Evolutionary conservation across 2,797 vertebrate genomes (phyloP).

Genomic region (Phrynocephalus vlangalii): DNA sequence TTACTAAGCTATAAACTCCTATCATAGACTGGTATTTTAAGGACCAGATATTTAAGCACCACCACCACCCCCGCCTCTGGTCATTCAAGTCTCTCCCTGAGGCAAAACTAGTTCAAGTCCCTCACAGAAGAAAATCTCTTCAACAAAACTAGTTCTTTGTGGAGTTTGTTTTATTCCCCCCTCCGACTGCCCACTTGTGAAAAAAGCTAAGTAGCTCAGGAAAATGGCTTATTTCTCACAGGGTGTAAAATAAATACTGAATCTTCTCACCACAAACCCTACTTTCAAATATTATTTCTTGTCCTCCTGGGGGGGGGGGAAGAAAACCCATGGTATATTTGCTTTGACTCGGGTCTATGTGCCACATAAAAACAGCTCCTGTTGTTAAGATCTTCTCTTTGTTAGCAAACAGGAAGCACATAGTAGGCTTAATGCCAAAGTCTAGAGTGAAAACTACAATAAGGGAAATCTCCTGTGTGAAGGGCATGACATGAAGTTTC

Average conservation of each 20-base stretch:
- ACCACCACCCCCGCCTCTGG: slow-evolving; percentile 49
- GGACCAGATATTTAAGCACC: slow-evolving; percentile 63
- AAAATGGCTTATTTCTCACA: slow-evolving; percentile 61
- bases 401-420: slow-evolving; percentile 31
- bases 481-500: background rate
- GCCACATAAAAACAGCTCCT: slow-evolving; percentile 48
- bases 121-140: slow-evolving; percentile 65
- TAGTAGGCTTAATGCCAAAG: slow-evolving; percentile 14
- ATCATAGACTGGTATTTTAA: slow-evolving; percentile 52
- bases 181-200: slow-evolving; percentile 66
- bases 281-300: slow-evolving; percentile 61
- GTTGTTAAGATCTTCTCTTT: slow-evolving; percentile 11
- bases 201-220: slow-evolving; percentile 68
- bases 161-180: slow-evolving; percentile 62
- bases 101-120: slow-evolving; percentile 59
- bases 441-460: slow-evolving; percentile 8
- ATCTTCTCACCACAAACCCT: slow-evolving; percentile 63
- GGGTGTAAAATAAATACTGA: slow-evolving; percentile 54
- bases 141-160: slow-evolving; percentile 67
- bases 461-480: background rate
- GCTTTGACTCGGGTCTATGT: slow-evolving; percentile 30
- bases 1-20: slow-evolving; percentile 59
- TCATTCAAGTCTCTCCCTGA: slow-evolving; percentile 68
- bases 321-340: slow-evolving; percentile 33
- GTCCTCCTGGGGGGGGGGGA: slow-evolving; percentile 36